These are phyloP conservation scores for Erythrolamprus reginae DNA, from an alignment of 2,113 vertebrate species.

Conservation along the genomic window DNA sequence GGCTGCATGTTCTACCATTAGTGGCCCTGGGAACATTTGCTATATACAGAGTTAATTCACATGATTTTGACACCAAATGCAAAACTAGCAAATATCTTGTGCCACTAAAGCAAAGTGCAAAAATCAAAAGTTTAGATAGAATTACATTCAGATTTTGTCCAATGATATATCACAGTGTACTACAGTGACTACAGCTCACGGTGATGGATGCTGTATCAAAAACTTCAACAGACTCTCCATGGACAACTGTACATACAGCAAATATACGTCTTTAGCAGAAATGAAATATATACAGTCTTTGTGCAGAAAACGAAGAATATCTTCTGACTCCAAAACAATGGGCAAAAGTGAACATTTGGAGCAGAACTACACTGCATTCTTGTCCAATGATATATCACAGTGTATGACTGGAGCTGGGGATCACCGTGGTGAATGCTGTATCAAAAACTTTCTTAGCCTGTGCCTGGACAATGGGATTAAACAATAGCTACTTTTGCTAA, in stretches of 20 bases:
- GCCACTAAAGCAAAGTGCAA: no score
- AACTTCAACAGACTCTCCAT: neutral
- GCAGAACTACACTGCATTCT: neutral
- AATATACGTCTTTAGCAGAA: neutral
- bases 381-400: neutral
- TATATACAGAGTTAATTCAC: no score
- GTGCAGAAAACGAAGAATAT: neutral
- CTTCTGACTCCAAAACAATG: neutral
- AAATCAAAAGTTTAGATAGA: no score
- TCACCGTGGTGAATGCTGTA: neutral
- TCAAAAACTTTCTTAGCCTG: neutral
- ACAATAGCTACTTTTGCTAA: neutral
- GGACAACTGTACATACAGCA: no score
- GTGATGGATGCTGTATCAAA: neutral
- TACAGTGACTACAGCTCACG: neutral
- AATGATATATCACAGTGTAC: neutral
- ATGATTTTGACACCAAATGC: no score
- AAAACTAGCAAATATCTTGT: no score
- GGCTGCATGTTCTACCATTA: no score
- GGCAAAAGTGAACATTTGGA: neutral
- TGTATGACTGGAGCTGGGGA: fast-evolving
- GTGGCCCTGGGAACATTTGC: no score
- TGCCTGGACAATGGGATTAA: neutral
- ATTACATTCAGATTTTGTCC: neutral
- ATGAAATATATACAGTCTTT: neutral